A percentile compares a stretch with the other conserved stretches of the same genome.
phyloP scores from a whole-genome alignment of 1,140 invertebrate species.

The Linepithema humile region DNA sequence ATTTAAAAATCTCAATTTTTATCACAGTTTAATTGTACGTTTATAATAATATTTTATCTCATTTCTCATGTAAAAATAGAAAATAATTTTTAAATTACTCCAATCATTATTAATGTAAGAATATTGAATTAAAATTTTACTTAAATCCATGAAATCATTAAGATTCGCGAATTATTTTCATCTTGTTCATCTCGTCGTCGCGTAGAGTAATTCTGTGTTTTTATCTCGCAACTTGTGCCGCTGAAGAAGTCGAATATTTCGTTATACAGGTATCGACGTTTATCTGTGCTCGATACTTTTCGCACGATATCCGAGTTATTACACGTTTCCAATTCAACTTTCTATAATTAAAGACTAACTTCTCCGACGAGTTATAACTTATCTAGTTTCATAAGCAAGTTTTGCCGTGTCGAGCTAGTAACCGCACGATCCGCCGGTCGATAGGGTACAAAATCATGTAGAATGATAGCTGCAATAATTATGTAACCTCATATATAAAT shows the following conservation, averaged over 20 bases:
- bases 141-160: no score
- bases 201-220: not conserved
- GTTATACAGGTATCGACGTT: not conserved
- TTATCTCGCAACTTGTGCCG: not conserved
- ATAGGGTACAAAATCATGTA: slow-evolving; percentile 19
- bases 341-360: slow-evolving; percentile 27
- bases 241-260: not conserved
- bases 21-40: not conserved
- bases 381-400: slow-evolving; percentile 36
- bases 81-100: no score
- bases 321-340: slow-evolving; percentile 47
- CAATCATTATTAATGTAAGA: no score
- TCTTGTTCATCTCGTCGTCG: no score
- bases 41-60: not conserved
- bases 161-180: no score
- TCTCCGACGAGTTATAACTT: slow-evolving; percentile 10
- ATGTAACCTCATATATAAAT: slow-evolving; percentile 17
- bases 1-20: not conserved
- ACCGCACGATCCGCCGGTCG: not conserved
- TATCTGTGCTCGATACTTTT: not conserved
- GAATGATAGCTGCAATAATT: not conserved
- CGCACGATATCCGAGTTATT: slow-evolving; percentile 6
- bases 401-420: not conserved
- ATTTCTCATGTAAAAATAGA: no score
- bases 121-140: no score